Evolutionary conservation across 2,797 vertebrate genomes (phyloP).

Genomic region (Okamejei kenojei): DNA sequence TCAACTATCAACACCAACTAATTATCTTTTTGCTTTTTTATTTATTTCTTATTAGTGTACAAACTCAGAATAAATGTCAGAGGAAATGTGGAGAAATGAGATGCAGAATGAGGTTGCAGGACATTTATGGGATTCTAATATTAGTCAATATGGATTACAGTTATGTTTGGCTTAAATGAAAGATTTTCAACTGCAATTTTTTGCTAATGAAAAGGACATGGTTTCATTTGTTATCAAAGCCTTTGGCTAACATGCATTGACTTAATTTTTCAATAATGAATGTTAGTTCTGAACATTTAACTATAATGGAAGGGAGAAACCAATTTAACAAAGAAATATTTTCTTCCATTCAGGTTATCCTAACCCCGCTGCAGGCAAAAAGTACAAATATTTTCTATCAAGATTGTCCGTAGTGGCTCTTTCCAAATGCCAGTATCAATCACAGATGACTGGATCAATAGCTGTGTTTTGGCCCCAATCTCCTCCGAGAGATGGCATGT

Average conservation of each 20-base stretch:
- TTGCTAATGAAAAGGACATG: conserved; percentile 59
- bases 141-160: conserved; percentile 32
- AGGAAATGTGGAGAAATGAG: neutral
- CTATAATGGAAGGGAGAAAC: conserved; percentile 63
- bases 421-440: conserved; percentile 93
- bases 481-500: conserved; percentile 92
- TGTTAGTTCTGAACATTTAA: conserved; percentile 63
- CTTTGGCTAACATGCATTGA: conserved; percentile 67
- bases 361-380: conserved; percentile 66
- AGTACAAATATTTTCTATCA: conserved; percentile 68
- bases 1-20: conserved; percentile 9
- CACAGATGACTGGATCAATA: conserved; percentile 98
- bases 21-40: neutral
- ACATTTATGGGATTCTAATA: neutral
- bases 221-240: conserved; percentile 58
- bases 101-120: neutral
- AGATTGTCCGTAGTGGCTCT: conserved; percentile 66
- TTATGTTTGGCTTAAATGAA: conserved; percentile 44
- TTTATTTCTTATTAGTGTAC: conserved; percentile 39
- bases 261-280: conserved; percentile 70
- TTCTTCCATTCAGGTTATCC: conserved; percentile 60
- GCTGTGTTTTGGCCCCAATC: conserved; percentile 90
- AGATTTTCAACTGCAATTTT: conserved; percentile 47
- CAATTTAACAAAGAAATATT: conserved; percentile 58
- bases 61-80: conserved; percentile 34